Evolutionary conservation across 2,113 vertebrate species (phyloP).

Genomic region (Sylvilagus bachmani): DNA sequence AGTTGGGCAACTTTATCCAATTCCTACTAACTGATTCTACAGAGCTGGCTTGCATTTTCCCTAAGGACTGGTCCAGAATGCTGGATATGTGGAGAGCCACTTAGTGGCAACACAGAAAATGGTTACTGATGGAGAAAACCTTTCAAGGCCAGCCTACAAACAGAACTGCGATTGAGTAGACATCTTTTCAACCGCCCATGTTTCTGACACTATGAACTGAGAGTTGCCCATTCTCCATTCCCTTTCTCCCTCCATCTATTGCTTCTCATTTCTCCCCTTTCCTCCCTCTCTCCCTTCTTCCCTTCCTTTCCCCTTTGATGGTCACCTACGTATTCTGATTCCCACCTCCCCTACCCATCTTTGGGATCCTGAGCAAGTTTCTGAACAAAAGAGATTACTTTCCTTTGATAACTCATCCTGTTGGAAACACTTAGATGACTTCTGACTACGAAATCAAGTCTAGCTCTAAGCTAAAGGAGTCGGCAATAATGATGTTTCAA

Average conservation of each 20-base stretch:
- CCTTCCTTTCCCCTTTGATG: background rate
- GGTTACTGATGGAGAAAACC: background rate
- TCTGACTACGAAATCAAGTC: background rate
- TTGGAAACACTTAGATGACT: background rate
- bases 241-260: background rate
- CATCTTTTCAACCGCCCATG: background rate
- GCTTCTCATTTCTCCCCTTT: background rate
- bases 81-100: background rate
- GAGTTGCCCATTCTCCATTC: background rate
- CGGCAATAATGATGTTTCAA: background rate
- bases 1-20: no score
- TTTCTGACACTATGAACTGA: background rate
- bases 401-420: background rate
- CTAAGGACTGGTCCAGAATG: background rate
- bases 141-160: background rate
- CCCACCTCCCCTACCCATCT: background rate
- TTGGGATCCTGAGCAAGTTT: background rate
- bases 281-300: background rate
- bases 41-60: background rate
- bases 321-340: background rate
- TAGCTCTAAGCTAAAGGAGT: background rate
- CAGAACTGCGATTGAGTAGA: background rate
- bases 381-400: background rate
- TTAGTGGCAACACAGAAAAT: background rate
- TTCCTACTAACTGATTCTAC: no score